Base-by-base conservation (phyloP, 2,888 invertebrate species). In the Lasioglossum morio region DNA sequence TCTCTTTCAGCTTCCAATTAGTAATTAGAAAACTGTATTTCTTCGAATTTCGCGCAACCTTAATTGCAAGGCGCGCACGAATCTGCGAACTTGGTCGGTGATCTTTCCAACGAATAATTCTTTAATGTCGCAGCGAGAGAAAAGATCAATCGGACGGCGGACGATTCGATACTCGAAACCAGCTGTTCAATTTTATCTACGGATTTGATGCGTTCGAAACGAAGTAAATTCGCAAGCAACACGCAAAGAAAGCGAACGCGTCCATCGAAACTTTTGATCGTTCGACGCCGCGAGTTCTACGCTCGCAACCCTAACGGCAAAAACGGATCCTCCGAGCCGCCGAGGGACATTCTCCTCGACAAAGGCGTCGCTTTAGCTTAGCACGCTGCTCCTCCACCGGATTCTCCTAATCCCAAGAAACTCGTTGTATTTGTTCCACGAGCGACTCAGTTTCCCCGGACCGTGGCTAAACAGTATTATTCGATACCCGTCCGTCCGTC, bases 381-480 rank as follows among this genome's bases (percentile, higher is more conserved):
- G 66, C 60, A 30, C 27, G 27, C 60, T 16, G 60, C 66, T 2
- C 8, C 8, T 23, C 48, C 7, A 16, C 19, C 34, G 8, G 34
- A 60, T 27, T 16, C n/a, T 16, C n/a, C 27, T 16, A 53, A 60
- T 60, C 27, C 66, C 66, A 66, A 66, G 66, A 34, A 66, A 66
- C 34, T 34, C 66, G 19, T 30, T 66, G 66, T 66, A 34, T 66
- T 66, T 34, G 66, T 40, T 43, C 27, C 43, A 27, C 76, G 40
- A 27, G 14, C 60, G 60, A 30, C 30, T 60, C 60, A 60, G 60
- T 66, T 66, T 34, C 66, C 66, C 27, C n/a, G 77, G n/a, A 37
- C n/a, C 77, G 77, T 70, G 77, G 70, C 46, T 70, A 27, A 77
- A 75, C 53, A 27, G 19, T 57, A 75, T 34, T 34, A 1, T 75